phyloP scores from a whole-genome alignment of 2,888 invertebrate genomes.

The Cylindroiulus punctatus region DNA sequence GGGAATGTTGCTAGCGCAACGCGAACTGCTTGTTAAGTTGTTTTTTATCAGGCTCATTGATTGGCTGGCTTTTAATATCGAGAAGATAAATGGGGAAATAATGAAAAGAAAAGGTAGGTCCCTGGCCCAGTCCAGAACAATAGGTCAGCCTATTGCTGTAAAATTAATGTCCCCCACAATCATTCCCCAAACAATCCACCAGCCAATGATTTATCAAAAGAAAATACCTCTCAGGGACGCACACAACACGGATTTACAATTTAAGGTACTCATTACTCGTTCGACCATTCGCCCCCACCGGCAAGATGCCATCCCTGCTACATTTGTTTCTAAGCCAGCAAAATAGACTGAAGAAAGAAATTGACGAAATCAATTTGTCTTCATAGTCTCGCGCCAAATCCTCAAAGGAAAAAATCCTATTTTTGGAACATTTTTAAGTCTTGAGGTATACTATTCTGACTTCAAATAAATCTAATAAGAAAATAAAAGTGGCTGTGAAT shows the following conservation, averaged over 20 bases:
- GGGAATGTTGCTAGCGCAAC: constrained; percentile 32
- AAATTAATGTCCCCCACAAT: constrained; percentile 26
- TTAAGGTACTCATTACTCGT: constrained; percentile 11
- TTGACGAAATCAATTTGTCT: neutral
- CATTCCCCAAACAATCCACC: constrained; percentile 14
- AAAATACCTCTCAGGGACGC: constrained; percentile 21
- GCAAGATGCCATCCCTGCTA: neutral
- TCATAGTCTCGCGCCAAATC: neutral
- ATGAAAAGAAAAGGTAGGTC: constrained; percentile 32
- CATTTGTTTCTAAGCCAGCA: neutral
- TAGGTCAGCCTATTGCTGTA: constrained; percentile 3
- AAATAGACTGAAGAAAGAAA: neutral
- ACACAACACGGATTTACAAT: constrained; percentile 25
- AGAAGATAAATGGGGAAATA: constrained; percentile 26
- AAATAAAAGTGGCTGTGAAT: too few species aligned
- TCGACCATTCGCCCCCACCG: neutral
- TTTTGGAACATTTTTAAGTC: too few species aligned
- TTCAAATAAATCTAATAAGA: too few species aligned
- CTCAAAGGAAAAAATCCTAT: neutral
- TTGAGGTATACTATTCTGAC: too few species aligned
- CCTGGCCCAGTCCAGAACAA: neutral
- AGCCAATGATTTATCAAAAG: constrained; percentile 20
- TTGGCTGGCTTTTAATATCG: constrained; percentile 32
- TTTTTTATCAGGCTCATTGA: constrained; percentile 1
- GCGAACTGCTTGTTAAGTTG: neutral